Conservation (phyloP, 2,888 invertebrate species). For the Folsomia manolachei region DNA sequence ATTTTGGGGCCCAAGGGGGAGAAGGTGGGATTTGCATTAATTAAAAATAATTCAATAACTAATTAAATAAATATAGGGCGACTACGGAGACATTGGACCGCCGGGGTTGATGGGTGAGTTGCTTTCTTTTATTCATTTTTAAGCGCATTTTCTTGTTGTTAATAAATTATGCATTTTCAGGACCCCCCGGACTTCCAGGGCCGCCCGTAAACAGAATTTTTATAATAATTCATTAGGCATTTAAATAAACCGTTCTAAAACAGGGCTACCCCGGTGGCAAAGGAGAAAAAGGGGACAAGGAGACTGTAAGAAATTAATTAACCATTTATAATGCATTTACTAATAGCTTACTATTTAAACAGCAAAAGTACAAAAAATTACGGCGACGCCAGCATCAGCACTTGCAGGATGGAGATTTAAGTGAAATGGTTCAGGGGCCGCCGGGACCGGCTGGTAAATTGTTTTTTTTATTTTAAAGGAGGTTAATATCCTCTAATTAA, state of each 20-base stretch:
- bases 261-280: slow-evolving; percentile 85
- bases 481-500: neutral
- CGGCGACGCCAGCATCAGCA: slow-evolving; percentile 66
- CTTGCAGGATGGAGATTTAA: slow-evolving; percentile 64
- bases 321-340: neutral
- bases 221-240: neutral
- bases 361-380: slow-evolving; percentile 79
- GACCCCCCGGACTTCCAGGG: slow-evolving; percentile 56
- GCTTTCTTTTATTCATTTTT: slow-evolving; percentile 57
- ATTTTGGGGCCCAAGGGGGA: no score
- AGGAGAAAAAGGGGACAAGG: slow-evolving; percentile 84
- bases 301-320: slow-evolving; percentile 18
- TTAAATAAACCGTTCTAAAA: no score
- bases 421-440: slow-evolving; percentile 40
- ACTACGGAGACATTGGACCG: slow-evolving; percentile 86
- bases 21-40: no score
- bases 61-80: no score
- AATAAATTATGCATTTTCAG: neutral
- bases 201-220: slow-evolving; percentile 22
- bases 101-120: slow-evolving; percentile 94
- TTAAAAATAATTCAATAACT: no score
- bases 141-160: neutral
- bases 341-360: slow-evolving; percentile 29
- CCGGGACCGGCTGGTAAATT: slow-evolving; percentile 58
- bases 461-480: neutral